A percentile compares a stretch with the other conserved stretches of the same genome.
Evolutionary conservation across 2,113 vertebrate genomes (phyloP).

Genomic region (Cardinalis cardinalis): DNA sequence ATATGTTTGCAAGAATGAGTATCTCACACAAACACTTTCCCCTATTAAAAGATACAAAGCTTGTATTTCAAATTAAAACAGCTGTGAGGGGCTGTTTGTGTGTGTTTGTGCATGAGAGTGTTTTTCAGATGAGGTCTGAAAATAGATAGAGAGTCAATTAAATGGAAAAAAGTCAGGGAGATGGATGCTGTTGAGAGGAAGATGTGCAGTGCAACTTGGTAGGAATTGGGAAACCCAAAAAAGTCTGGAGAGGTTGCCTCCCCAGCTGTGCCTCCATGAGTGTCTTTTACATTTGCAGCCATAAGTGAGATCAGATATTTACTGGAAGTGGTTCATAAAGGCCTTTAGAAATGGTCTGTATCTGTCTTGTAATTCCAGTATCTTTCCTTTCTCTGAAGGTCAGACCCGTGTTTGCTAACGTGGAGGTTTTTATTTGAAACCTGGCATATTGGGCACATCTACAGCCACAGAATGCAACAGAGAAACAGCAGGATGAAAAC

Average conservation of each 20-base stretch:
- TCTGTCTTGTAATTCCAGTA: background rate
- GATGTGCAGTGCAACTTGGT: background rate
- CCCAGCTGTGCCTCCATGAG: background rate
- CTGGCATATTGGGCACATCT: accelerated
- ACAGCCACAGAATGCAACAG: background rate
- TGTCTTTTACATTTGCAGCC: background rate
- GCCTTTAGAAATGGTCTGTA: background rate
- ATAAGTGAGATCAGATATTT: background rate
- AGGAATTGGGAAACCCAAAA: background rate
- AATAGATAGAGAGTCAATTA: background rate
- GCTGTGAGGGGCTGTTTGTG: background rate
- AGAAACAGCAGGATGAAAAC: background rate
- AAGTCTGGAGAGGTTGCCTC: background rate
- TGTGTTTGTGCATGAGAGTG: background rate
- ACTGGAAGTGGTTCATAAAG: background rate
- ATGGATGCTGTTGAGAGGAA: background rate
- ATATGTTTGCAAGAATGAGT: background rate
- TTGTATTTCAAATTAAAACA: background rate
- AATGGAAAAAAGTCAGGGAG: background rate
- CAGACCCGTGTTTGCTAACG: accelerated
- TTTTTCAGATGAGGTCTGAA: background rate
- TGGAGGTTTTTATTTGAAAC: background rate
- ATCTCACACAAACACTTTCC: background rate
- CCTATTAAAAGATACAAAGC: background rate
- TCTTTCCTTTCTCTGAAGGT: background rate